phyloP scores from a whole-genome alignment of 2,113 vertebrate species.

The Syrrhaptes paradoxus region DNA sequence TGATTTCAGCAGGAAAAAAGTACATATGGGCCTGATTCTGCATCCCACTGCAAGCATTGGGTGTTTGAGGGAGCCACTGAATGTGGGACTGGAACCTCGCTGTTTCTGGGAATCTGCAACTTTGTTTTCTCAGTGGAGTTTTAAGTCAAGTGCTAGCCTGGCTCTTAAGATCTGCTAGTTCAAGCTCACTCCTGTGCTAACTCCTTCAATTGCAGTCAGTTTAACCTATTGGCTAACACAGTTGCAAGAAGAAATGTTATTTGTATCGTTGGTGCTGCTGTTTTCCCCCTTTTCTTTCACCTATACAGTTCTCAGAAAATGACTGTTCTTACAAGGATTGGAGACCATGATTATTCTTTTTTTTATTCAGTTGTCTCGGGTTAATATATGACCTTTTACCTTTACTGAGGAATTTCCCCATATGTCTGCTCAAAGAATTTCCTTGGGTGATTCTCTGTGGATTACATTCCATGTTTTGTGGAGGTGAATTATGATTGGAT shows the following conservation, averaged over 20 bases:
- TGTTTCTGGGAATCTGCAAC: background rate
- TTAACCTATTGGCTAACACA: background rate
- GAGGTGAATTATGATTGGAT: slow-evolving; percentile 61
- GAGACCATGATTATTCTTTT: background rate
- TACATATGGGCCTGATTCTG: background rate
- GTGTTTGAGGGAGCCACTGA: background rate
- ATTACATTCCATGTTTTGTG: slow-evolving; percentile 48
- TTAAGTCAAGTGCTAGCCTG: background rate
- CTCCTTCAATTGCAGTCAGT: background rate
- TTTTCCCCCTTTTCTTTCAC: background rate
- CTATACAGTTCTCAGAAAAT: background rate
- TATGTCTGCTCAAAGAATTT: slow-evolving; percentile 58
- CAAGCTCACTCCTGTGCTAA: background rate
- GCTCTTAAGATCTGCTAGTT: background rate
- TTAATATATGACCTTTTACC: slow-evolving; percentile 62
- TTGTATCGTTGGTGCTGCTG: background rate
- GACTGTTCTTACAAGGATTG: background rate
- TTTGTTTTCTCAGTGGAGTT: background rate
- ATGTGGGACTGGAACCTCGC: background rate
- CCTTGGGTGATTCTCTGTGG: slow-evolving; percentile 48
- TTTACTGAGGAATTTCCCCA: slow-evolving; percentile 57
- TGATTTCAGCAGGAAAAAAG: background rate
- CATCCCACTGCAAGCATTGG: background rate
- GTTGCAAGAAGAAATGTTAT: background rate
- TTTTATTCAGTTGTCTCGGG: slow-evolving; percentile 24